These are phyloP conservation scores for Trachemys scripta DNA, from an alignment of 2,113 vertebrate genomes.

Conservation along the genomic window DNA sequence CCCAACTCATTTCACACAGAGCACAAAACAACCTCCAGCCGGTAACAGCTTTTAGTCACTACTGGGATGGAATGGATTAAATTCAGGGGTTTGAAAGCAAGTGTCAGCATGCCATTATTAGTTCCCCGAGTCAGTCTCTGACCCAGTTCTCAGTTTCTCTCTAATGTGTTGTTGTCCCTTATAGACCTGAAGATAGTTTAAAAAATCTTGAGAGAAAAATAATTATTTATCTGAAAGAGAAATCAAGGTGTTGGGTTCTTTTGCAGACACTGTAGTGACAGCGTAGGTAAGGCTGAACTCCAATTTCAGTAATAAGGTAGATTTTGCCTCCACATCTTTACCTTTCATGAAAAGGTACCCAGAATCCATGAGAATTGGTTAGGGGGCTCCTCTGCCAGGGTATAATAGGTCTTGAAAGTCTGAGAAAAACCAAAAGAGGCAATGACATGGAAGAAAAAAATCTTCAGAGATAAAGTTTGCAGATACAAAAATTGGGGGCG, in stretches of 20 bases:
- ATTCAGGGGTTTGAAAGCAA: background rate
- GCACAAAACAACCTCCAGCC: background rate
- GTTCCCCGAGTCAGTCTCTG: background rate
- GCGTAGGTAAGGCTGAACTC: background rate
- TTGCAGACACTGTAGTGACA: background rate
- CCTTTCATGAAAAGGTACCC: background rate
- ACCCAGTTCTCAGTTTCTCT: background rate
- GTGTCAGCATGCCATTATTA: background rate
- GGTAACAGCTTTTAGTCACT: background rate
- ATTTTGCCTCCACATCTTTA: background rate
- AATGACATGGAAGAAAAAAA: background rate
- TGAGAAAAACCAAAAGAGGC: background rate
- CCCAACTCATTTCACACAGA: background rate
- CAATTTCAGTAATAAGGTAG: background rate
- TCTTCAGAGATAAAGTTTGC: background rate
- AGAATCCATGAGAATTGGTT: background rate
- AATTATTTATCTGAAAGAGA: background rate
- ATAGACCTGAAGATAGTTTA: background rate
- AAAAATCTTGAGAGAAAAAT: too few species aligned
- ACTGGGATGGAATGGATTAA: background rate
- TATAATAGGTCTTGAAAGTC: background rate
- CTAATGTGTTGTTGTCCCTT: background rate
- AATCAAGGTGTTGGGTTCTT: background rate
- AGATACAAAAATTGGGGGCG: background rate
- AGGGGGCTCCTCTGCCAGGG: background rate